These are phyloP conservation scores for Tetragonisca angustula DNA, from an alignment of 2,888 invertebrate genomes.

Conservation along the genomic window DNA sequence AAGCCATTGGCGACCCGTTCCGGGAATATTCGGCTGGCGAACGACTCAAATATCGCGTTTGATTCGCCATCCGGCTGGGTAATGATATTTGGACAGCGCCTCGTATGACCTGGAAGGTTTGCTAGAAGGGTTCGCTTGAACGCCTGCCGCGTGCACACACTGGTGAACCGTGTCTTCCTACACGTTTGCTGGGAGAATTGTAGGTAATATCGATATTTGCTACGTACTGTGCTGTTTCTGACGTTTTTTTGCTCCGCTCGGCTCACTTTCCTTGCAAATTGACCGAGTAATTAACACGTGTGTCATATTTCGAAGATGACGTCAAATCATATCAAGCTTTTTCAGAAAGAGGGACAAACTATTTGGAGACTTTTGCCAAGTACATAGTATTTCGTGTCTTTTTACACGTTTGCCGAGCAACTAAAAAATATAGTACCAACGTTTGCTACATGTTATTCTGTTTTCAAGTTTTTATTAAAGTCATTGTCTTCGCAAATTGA, in stretches of 20 bases:
- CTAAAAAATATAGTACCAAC: no score
- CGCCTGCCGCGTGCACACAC: background rate
- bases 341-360: background rate
- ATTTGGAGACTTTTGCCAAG: background rate
- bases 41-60: slow-evolving; percentile 64
- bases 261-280: background rate
- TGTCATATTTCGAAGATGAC: background rate
- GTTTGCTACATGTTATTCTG: no score
- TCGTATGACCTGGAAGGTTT: slow-evolving; percentile 42
- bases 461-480: no score
- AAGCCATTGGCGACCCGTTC: slow-evolving; percentile 46
- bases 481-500: no score
- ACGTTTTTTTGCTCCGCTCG: background rate
- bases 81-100: slow-evolving; percentile 70
- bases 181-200: slow-evolving; percentile 2
- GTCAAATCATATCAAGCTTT: background rate
- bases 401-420: no score
- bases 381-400: no score
- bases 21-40: slow-evolving; percentile 55
- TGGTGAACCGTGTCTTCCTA: slow-evolving; percentile 3
- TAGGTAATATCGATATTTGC: slow-evolving; percentile 5
- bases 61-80: slow-evolving; percentile 64
- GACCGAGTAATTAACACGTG: background rate
- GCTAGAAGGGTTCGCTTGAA: slow-evolving; percentile 26
- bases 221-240: background rate